A percentile compares a stretch with the other conserved stretches of the same genome.
These are phyloP conservation scores for Apeira syringaria DNA, from an alignment of 2,888 invertebrate genomes.

Conservation along the genomic window DNA sequence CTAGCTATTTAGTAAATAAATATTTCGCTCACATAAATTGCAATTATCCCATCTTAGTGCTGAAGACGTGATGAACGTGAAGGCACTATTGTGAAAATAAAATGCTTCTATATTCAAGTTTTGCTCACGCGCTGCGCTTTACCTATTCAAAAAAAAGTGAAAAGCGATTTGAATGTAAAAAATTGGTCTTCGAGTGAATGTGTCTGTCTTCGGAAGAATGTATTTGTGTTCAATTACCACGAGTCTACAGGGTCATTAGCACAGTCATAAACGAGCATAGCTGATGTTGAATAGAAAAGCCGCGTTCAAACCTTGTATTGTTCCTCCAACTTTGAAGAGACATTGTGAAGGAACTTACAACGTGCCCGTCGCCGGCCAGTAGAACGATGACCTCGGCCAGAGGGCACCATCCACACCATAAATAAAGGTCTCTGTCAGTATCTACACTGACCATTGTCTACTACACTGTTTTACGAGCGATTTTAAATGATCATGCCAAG, in stretches of 20 bases:
- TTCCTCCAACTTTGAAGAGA: slow-evolving; percentile 36
- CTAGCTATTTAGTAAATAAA: too few relatives aligned
- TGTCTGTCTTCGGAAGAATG: too few relatives aligned
- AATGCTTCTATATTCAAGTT: too few relatives aligned
- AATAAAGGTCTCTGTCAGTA: slow-evolving; percentile 26
- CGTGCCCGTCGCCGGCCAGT: slow-evolving; percentile 46
- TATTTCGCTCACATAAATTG: too few relatives aligned
- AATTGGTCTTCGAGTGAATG: too few relatives aligned
- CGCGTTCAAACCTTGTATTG: slow-evolving; percentile 22
- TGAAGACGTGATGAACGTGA: too few relatives aligned
- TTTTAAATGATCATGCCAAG: slow-evolving; percentile 17
- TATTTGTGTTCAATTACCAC: too few relatives aligned
- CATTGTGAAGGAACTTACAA: slow-evolving; percentile 40
- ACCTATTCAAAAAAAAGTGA: too few relatives aligned
- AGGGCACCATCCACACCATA: slow-evolving; percentile 36
- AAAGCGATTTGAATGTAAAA: too few relatives aligned
- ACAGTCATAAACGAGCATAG: slow-evolving; percentile 8
- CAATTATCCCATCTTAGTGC: too few relatives aligned
- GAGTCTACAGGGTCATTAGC: slow-evolving; percentile 10
- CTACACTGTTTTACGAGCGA: slow-evolving; percentile 39
- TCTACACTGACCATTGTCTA: slow-evolving; percentile 45
- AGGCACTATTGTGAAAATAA: too few relatives aligned
- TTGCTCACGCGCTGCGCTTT: too few relatives aligned
- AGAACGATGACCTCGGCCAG: slow-evolving; percentile 66
- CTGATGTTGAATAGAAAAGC: slow-evolving; percentile 15